These are phyloP conservation scores for Pica pica DNA, from an alignment of 2,113 vertebrate species.

Conservation along the genomic window DNA sequence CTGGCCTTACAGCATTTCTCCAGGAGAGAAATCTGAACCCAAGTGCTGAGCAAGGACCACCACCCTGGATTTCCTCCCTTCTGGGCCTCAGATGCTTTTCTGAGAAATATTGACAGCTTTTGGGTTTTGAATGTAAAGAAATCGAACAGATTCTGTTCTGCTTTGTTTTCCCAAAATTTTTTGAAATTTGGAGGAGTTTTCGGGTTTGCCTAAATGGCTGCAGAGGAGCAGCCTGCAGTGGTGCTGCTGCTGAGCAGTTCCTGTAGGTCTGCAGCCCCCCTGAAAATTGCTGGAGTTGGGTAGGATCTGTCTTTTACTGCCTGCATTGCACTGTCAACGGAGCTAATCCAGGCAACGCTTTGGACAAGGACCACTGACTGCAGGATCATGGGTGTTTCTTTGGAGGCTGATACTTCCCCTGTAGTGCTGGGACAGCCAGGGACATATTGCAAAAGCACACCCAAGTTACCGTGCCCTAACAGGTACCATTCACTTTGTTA, in stretches of 20 bases:
- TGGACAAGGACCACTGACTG: too few species aligned
- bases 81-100: background rate
- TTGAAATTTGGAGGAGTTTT: background rate
- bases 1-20: background rate
- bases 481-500: background rate
- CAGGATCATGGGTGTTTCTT: background rate
- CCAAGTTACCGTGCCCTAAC: background rate
- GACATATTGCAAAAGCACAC: background rate
- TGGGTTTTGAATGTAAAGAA: background rate
- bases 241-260: background rate
- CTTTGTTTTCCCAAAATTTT: background rate
- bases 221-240: background rate
- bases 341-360: background rate
- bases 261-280: background rate
- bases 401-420: background rate
- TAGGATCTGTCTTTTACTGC: background rate
- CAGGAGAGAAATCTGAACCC: background rate
- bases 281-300: background rate
- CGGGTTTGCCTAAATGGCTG: background rate
- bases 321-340: background rate
- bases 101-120: background rate
- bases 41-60: background rate
- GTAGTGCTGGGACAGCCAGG: background rate
- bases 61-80: background rate
- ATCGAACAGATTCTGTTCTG: background rate